Conservation (phyloP, 2,888 invertebrate genomes). For the Bombyx huttoni region DNA sequence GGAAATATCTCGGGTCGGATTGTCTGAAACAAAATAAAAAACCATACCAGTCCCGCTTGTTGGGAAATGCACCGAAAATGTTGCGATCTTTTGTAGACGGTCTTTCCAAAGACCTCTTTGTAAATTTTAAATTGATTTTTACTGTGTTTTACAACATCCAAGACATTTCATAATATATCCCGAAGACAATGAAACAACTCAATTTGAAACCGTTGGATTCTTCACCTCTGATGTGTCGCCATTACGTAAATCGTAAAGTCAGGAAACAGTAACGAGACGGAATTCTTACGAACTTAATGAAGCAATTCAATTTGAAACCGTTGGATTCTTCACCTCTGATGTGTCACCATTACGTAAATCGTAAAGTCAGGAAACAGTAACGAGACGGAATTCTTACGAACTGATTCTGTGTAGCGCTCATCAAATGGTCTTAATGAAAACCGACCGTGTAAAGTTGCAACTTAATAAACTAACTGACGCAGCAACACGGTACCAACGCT, state of each 20-base stretch:
- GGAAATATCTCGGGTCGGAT: constrained; percentile 31
- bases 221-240: constrained; percentile 5
- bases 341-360: constrained; percentile 13
- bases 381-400: constrained; percentile 19
- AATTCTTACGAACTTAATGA: constrained; percentile 16
- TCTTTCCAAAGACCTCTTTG: too few species aligned
- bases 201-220: constrained; percentile 6
- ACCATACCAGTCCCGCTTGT: background rate
- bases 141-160: background rate
- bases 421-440: constrained; percentile 13
- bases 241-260: constrained; percentile 19
- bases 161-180: constrained; percentile 4
- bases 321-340: too few species aligned
- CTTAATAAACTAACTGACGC: background rate
- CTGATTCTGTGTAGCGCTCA: constrained; percentile 18
- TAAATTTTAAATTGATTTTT: constrained; percentile 5
- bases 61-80: background rate
- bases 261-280: constrained; percentile 24
- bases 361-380: constrained; percentile 25
- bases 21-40: constrained; percentile 4
- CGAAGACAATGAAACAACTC: constrained; percentile 9
- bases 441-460: constrained; percentile 14
- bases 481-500: background rate
- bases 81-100: too few species aligned
- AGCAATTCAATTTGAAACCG: too few species aligned